Percentiles rank a stretch among this genome's conserved stretches.
phyloP scores from a whole-genome alignment of 2,113 vertebrate genomes.

The zebrafish (Danio rerio) region GRCz12tu NC_133187.1:36910501-36911000 shows the following conservation, averaged over 20 bases:
- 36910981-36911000: constrained; percentile 7
- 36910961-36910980: neutral
- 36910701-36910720: neutral
- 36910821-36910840: neutral
- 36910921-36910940: neutral
- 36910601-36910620: constrained; percentile 25
- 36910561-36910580: constrained; percentile 15
- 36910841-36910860: no score
- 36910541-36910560: constrained; percentile 26
- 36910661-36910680: constrained; percentile 9
- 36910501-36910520: constrained; percentile 41
- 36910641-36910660: constrained; percentile 23
- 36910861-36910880: neutral
- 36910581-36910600: constrained; percentile 27
- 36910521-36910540: constrained; percentile 37
- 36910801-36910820: neutral
- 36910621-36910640: neutral
- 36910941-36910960: constrained; percentile 23
- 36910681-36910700: constrained; percentile 2
- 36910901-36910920: neutral
- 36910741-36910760: neutral
- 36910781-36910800: neutral
- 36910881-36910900: no score
- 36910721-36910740: constrained; percentile 6
- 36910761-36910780: neutral